These are phyloP conservation scores for Acanthochromis polyacanthus DNA, from an alignment of 2,113 vertebrate species.

Conservation along the genomic window DNA sequence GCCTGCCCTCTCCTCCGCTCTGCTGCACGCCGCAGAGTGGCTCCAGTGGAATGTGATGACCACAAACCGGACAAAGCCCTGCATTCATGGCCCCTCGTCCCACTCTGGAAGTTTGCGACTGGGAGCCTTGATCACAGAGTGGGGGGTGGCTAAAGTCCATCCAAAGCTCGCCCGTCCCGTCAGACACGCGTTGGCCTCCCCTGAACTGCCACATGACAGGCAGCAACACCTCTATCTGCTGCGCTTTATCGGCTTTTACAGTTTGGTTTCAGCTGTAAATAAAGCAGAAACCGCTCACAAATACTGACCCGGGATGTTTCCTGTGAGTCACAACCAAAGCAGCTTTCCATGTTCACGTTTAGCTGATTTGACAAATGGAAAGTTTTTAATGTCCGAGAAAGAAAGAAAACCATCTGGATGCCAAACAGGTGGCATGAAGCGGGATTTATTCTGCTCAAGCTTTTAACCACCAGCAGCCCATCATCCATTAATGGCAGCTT, in stretches of 20 bases:
- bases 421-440: background rate
- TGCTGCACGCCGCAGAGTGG: conserved; percentile 79
- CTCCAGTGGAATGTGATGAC: conserved; percentile 88
- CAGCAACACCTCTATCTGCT: background rate
- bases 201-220: conserved; percentile 19
- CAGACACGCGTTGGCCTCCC: conserved; percentile 51
- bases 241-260: background rate
- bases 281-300: background rate
- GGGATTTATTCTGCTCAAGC: background rate
- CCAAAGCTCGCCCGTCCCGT: conserved; percentile 58
- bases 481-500: background rate
- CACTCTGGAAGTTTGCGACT: conserved; percentile 74
- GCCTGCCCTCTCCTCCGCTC: conserved; percentile 76
- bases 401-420: background rate
- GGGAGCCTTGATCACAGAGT: conserved; percentile 72
- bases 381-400: background rate
- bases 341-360: background rate
- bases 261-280: background rate
- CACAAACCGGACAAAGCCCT: conserved; percentile 81
- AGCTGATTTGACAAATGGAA: background rate
- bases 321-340: background rate
- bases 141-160: conserved; percentile 56
- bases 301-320: background rate
- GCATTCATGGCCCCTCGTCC: conserved; percentile 81
- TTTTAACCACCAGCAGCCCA: conserved; percentile 5